Evolutionary conservation across 1,140 invertebrate genomes (phyloP).

Genomic region (Drosophila tropicalis): DNA sequence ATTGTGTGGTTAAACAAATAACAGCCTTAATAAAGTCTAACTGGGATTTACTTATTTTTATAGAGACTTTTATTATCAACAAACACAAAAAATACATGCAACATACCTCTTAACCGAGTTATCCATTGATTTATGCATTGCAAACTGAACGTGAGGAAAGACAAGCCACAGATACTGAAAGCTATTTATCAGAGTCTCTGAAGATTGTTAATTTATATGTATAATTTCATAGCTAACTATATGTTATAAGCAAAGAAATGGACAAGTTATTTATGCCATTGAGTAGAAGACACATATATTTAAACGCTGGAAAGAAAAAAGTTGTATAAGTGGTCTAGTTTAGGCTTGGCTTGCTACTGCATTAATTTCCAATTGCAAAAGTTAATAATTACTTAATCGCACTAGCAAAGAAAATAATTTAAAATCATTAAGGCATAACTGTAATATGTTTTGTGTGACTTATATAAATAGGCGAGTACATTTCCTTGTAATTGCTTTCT

Average conservation of each 20-base stretch:
- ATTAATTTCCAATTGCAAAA: constrained; percentile 3
- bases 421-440: not conserved
- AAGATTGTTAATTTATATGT: constrained; percentile 43
- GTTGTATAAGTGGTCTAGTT: constrained; percentile 46
- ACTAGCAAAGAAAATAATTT: not conserved
- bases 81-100: constrained; percentile 32
- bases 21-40: no score
- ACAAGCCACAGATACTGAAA: constrained; percentile 1
- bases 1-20: not conserved
- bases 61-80: constrained; percentile 22
- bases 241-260: constrained; percentile 27
- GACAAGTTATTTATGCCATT: constrained; percentile 28
- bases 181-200: constrained; percentile 31
- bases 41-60: not conserved
- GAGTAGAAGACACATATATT: constrained; percentile 25
- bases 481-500: not conserved
- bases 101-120: constrained; percentile 19
- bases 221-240: constrained; percentile 18
- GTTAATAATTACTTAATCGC: constrained; percentile 38
- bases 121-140: constrained; percentile 53
- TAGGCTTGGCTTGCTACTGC: constrained; percentile 12
- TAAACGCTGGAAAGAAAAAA: constrained; percentile 25
- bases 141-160: constrained; percentile 33
- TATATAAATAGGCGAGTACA: constrained; percentile 4
- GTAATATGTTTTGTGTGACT: not conserved